Percentiles rank a stretch among this genome's conserved stretches.
These are phyloP conservation scores for Bombus ignitus DNA, from an alignment of 1,140 invertebrate species.

Conservation along the genomic window DNA sequence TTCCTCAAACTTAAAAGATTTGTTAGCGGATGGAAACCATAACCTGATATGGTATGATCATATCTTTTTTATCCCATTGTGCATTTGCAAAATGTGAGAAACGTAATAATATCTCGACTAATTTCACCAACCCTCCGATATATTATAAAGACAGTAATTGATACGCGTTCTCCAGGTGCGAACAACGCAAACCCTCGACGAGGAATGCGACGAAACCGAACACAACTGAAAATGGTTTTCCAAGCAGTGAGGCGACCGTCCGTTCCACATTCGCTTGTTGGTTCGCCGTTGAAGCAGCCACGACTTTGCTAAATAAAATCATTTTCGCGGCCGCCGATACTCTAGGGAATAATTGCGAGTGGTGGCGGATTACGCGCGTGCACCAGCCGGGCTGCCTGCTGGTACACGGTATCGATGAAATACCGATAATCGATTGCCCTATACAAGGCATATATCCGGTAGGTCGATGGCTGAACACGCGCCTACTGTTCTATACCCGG, in stretches of 20 bases:
- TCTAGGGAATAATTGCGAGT: constrained; percentile 30
- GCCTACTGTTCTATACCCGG: constrained; percentile 66
- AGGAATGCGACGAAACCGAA: neutral
- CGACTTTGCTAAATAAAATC: constrained; percentile 26
- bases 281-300: neutral
- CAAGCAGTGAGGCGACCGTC: neutral
- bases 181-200: neutral
- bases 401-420: constrained; percentile 67
- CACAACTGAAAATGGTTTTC: neutral
- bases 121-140: neutral
- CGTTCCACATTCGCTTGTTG: neutral
- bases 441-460: constrained; percentile 65
- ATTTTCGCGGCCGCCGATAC: constrained; percentile 29
- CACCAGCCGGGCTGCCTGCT: constrained; percentile 26
- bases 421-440: constrained; percentile 66
- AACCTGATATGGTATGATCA: too few relatives aligned
- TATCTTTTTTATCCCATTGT: too few relatives aligned
- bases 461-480: constrained; percentile 70
- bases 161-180: neutral
- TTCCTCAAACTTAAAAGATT: too few relatives aligned
- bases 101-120: neutral
- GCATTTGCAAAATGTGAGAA: neutral
- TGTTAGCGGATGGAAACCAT: too few relatives aligned
- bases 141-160: neutral
- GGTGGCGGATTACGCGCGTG: constrained; percentile 33